Percentiles rank a stretch among this genome's conserved stretches.
These are phyloP conservation scores for Macrocentrus cingulum DNA, from an alignment of 1,140 invertebrate genomes.

Conservation along the genomic window DNA sequence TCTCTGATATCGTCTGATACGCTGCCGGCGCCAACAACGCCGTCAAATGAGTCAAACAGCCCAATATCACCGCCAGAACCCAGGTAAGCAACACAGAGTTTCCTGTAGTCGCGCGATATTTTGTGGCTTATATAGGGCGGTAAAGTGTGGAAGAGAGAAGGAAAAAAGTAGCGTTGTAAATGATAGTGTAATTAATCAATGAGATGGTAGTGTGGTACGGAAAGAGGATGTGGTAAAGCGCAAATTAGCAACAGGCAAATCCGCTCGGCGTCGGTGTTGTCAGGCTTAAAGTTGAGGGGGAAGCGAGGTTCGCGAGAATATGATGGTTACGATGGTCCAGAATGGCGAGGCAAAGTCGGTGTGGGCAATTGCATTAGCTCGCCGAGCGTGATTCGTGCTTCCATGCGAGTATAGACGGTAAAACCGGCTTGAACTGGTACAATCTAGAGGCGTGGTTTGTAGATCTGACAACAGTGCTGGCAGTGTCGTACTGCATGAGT, in stretches of 20 bases:
- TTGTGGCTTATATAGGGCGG: too few species aligned
- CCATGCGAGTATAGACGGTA: neutral
- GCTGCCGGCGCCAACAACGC: slow-evolving; percentile 32
- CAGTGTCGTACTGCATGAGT: neutral
- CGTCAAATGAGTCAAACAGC: slow-evolving; percentile 45
- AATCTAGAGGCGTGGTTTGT: slow-evolving; percentile 33
- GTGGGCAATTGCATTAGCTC: too few species aligned
- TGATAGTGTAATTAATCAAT: too few species aligned
- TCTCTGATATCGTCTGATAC: slow-evolving; percentile 46
- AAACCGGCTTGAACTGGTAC: slow-evolving; percentile 50
- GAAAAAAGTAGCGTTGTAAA: too few species aligned
- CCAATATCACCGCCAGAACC: slow-evolving; percentile 42
- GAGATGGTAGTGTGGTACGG: too few species aligned
- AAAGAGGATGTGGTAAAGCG: too few species aligned
- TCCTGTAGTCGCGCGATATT: too few species aligned
- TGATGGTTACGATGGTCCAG: too few species aligned
- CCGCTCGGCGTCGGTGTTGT: neutral
- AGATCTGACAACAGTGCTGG: slow-evolving; percentile 28
- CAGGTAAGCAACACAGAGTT: slow-evolving; percentile 47
- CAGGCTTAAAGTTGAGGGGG: neutral
- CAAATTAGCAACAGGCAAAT: neutral
- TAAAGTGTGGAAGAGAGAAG: too few species aligned
- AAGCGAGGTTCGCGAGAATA: slow-evolving; percentile 8
- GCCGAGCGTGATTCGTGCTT: too few species aligned
- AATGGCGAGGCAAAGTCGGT: too few species aligned